Percentiles rank a stretch among this genome's conserved stretches.
These are phyloP conservation scores for Eudasyphora cyanicolor DNA, from an alignment of 2,888 invertebrate genomes.

Conservation along the genomic window DNA sequence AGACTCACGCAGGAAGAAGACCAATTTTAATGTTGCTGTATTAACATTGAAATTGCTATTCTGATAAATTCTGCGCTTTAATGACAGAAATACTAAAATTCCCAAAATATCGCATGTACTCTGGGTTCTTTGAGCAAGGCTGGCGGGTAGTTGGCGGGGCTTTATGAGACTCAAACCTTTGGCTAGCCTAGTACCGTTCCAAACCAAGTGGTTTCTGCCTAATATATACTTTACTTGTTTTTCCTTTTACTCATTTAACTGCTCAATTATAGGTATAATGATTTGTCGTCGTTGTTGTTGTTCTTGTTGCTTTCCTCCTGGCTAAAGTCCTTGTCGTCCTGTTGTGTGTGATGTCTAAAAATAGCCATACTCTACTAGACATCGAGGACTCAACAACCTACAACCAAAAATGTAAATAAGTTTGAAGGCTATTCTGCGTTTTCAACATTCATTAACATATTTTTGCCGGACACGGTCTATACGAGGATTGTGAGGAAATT, in stretches of 20 bases:
- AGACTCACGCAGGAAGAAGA: neutral
- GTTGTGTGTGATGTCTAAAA: neutral
- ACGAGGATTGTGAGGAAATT: neutral
- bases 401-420: neutral
- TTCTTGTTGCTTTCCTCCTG: neutral
- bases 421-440: neutral
- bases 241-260: conserved; percentile 24
- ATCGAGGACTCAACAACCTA: too few species aligned
- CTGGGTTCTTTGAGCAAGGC: too few species aligned
- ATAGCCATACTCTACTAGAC: conserved; percentile 6
- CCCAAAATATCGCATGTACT: conserved; percentile 12
- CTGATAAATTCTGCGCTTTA: conserved; percentile 8
- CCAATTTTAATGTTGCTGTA: neutral
- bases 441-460: neutral
- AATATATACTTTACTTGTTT: neutral
- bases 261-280: conserved; percentile 26
- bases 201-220: neutral
- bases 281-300: conserved; percentile 4
- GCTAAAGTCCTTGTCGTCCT: too few species aligned
- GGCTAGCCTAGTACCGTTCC: too few species aligned
- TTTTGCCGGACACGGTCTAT: neutral
- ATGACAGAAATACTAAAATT: conserved; percentile 19
- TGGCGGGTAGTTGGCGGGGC: too few species aligned
- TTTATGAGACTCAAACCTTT: neutral
- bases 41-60: neutral